phyloP scores from a whole-genome alignment of 2,888 invertebrate genomes.

The Brachypalpus laphriformis region DNA sequence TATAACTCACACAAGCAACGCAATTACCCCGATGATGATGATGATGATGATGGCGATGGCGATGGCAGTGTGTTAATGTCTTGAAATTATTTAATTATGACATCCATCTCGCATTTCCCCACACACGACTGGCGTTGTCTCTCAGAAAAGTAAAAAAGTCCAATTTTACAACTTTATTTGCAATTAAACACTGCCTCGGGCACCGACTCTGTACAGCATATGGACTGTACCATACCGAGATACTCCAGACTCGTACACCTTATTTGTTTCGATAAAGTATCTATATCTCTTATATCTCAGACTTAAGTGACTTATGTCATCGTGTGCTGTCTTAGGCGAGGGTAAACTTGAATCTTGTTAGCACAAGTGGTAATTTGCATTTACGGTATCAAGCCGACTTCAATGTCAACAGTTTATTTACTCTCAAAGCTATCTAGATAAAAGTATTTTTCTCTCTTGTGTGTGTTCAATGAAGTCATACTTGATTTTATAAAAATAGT shows the following conservation, averaged over 20 bases:
- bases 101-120: slow-evolving; percentile 6
- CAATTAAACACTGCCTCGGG: slow-evolving; percentile 24
- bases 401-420: slow-evolving; percentile 55
- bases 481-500: not conserved
- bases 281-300: not conserved
- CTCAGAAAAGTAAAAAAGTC: slow-evolving; percentile 3
- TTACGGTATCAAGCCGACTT: slow-evolving; percentile 23
- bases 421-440: slow-evolving; percentile 20
- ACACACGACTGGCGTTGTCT: not conserved
- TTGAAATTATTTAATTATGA: slow-evolving; percentile 64
- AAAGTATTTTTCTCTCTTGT: slow-evolving; percentile 22
- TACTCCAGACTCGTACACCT: slow-evolving; percentile 6
- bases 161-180: slow-evolving; percentile 23
- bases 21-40: no score
- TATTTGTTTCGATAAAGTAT: slow-evolving; percentile 27
- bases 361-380: slow-evolving; percentile 57
- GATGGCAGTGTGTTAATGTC: slow-evolving; percentile 32
- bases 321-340: not conserved
- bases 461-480: slow-evolving; percentile 34
- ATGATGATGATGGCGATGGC: not conserved
- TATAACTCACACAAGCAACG: not conserved
- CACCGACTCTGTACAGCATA: not conserved
- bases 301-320: slow-evolving; percentile 51
- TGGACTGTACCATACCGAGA: no score
- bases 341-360: slow-evolving; percentile 45